Conservation (phyloP, 30 jellyfish, hydroid and myxozoan species). For the Clytia hemisphaerica region DNA sequence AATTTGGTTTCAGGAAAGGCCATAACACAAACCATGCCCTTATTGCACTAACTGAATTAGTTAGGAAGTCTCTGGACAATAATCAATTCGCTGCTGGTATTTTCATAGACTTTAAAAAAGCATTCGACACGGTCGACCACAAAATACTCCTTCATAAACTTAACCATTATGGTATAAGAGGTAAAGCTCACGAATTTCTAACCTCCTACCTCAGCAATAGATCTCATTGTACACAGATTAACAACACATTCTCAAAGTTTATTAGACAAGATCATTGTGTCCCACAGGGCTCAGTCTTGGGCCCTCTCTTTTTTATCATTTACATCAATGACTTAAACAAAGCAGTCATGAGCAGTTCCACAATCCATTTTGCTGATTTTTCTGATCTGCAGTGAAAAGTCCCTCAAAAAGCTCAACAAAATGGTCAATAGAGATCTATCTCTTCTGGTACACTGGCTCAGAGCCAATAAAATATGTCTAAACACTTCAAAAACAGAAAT, state of each 20-base stretch:
- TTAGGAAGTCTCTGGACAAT: constrained; percentile 4
- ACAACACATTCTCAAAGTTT: constrained; percentile 14
- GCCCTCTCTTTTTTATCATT: constrained; percentile 48
- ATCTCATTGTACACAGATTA: constrained; percentile 15
- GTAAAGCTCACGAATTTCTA: constrained; percentile 31
- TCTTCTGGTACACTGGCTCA: constrained; percentile 49
- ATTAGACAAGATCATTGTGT: constrained; percentile 16
- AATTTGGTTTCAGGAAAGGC: constrained; percentile 35
- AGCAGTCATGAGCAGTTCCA: constrained; percentile 10
- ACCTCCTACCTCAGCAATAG: constrained; percentile 38
- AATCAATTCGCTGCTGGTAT: constrained; percentile 27
- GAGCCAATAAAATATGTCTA: constrained; percentile 30
- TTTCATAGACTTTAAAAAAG: constrained; percentile 37
- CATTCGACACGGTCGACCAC: constrained; percentile 39
- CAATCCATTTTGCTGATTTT: constrained; percentile 54
- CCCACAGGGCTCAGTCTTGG: constrained; percentile 51
- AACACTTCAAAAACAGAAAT: constrained; percentile 46
- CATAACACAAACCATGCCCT: constrained; percentile 43
- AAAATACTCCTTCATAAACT: constrained; percentile 24
- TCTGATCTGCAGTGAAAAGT: constrained; percentile 29
- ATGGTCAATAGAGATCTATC: constrained; percentile 41
- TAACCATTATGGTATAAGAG: constrained; percentile 41
- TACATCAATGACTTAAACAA: constrained; percentile 46
- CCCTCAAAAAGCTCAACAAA: constrained; percentile 15
- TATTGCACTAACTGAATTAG: constrained; percentile 28